Base-by-base conservation (phyloP, 2,888 invertebrate genomes). In the Cephus runcator region DNA sequence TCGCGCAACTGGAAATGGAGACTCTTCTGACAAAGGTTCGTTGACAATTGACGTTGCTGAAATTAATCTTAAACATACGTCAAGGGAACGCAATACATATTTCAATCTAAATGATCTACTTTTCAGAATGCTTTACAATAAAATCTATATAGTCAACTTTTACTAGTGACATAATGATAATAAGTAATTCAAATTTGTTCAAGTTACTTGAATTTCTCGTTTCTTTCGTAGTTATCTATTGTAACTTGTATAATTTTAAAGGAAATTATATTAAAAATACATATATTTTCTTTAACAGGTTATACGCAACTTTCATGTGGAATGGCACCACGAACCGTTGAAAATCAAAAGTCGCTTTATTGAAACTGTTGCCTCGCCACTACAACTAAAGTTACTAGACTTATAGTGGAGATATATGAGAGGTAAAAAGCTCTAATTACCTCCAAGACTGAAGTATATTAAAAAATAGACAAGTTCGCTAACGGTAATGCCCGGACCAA, bases 311-410 rank as follows among this genome's bases (percentile, higher is more conserved):
- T 96, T 95, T 91, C 90, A 93, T 85, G 94, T 96, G 69, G 93
- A 94, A 83, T 96, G 95, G 93, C 92, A 94, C 83, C 93, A 95
- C 86, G 94, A 93, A 31, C 94, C 95, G 81, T 91, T 96, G 83
- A 93, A 94, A 31, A 95, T 95, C 90, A 94, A 95, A 90, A 95
- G 95, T 78, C 95, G 94, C 81, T 95, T 96, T 77, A 96, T 96
- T 73, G 96, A 96, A 87, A 94, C 95, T 79, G 95, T 96, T 23
- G 93, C 94, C 86, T 95, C 96, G 85, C 95, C 96, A 69, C 90
- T 96, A 79, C 94, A 94, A 90, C 95, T 96, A 88, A 94, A 94
- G 87, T 91, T 95, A 82, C 93, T 92, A 75, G 91, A 91, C 35
- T 36, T 36, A 12, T 12, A 36, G 3, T 36, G 12, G 4, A 12